phyloP scores from a whole-genome alignment of 2,888 invertebrate species.

The Lathronympha strigana region DNA sequence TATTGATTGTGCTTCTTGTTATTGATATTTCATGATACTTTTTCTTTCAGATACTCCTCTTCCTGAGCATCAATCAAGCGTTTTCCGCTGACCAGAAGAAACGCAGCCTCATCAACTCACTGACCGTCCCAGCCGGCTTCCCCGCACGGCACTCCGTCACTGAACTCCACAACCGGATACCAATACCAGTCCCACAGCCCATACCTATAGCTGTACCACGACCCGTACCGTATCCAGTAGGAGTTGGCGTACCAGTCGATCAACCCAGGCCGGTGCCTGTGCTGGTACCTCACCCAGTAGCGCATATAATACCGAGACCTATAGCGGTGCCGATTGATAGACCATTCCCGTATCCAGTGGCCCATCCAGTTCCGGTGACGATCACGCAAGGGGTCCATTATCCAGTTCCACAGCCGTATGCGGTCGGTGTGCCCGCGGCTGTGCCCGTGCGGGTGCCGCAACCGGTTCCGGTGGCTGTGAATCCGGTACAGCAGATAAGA shows the following conservation, averaged over 20 bases:
- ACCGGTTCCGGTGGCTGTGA: conserved; percentile 61
- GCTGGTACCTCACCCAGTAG: conserved; percentile 73
- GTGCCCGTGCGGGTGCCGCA: conserved; percentile 70
- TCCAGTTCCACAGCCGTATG: conserved; percentile 81
- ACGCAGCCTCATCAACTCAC: conserved; percentile 39
- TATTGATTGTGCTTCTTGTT: not conserved
- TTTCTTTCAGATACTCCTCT: conserved; percentile 55
- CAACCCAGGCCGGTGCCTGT: conserved; percentile 67
- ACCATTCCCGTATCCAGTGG: conserved; percentile 81
- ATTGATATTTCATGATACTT: not conserved
- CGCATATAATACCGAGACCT: conserved; percentile 71
- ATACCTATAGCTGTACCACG: conserved; percentile 79
- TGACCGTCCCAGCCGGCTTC: conserved; percentile 47
- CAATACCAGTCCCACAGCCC: conserved; percentile 81
- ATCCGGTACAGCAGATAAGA: too few relatives aligned
- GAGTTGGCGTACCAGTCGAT: conserved; percentile 75
- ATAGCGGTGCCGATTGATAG: conserved; percentile 79
- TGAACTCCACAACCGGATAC: conserved; percentile 77
- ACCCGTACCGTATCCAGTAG: conserved; percentile 77
- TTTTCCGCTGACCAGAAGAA: conserved; percentile 48
- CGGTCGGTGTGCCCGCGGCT: conserved; percentile 70
- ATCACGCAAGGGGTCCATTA: conserved; percentile 80
- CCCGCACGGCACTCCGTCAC: conserved; percentile 71
- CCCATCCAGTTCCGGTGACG: conserved; percentile 80
- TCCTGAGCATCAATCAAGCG: conserved; percentile 48